Evolutionary conservation across 1,140 invertebrate species (phyloP).

Genomic region (Cylas formicarius): DNA sequence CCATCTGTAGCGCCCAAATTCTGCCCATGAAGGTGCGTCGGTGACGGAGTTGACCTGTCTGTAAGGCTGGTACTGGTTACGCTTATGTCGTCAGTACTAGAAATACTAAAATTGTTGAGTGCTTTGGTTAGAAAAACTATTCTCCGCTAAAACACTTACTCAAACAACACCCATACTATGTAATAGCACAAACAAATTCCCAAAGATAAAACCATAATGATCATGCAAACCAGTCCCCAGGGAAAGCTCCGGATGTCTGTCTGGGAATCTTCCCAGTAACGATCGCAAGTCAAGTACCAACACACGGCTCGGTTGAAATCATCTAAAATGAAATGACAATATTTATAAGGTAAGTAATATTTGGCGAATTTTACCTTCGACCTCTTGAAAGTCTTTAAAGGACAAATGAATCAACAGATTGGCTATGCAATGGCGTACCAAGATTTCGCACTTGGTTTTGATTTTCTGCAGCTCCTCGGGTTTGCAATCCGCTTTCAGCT

Average conservation of each 20-base stretch:
- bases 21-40: conserved; percentile 45
- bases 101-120: conserved; percentile 17
- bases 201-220: conserved; percentile 67
- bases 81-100: conserved; percentile 56
- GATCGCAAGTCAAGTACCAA: conserved; percentile 85
- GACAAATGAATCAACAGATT: conserved; percentile 71
- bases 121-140: background rate
- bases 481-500: conserved; percentile 72
- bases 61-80: conserved; percentile 55
- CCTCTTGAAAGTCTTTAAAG: conserved; percentile 73
- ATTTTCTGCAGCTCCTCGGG: conserved; percentile 70
- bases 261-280: conserved; percentile 81
- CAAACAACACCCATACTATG: conserved; percentile 82
- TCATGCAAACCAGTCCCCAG: conserved; percentile 66
- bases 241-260: conserved; percentile 68
- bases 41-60: conserved; percentile 54
- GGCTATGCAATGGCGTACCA: conserved; percentile 67
- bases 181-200: conserved; percentile 83
- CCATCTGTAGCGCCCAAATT: conserved; percentile 40
- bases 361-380: conserved; percentile 58
- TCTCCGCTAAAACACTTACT: conserved; percentile 54
- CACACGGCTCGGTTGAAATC: conserved; percentile 81
- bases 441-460: conserved; percentile 50
- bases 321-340: conserved; percentile 48
- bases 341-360: background rate